These are phyloP conservation scores for Caracal caracal DNA, from an alignment of 2,113 vertebrate species.

Conservation along the genomic window DNA sequence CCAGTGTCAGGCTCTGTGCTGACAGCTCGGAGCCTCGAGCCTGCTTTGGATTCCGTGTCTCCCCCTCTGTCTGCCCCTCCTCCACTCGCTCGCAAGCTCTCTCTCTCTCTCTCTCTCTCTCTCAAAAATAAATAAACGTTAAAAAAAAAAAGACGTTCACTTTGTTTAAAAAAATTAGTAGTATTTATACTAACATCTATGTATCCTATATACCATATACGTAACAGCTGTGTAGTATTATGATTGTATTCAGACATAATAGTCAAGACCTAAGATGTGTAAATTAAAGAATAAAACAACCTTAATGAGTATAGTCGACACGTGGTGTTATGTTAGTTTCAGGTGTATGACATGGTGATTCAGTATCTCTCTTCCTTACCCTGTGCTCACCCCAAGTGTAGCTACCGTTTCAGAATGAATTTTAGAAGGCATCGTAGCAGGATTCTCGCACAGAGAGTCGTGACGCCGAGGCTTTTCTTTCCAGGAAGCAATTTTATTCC, in stretches of 20 bases:
- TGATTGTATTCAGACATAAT: not conserved
- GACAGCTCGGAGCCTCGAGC: no score
- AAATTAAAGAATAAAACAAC: not conserved
- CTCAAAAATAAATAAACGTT: no score
- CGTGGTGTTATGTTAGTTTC: not conserved
- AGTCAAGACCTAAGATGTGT: not conserved
- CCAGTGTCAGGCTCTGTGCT: no score
- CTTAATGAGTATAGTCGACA: not conserved
- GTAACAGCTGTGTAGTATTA: not conserved
- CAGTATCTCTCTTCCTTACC: not conserved
- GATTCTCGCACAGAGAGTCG: no score
- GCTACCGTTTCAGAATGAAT: not conserved
- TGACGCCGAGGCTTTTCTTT: no score
- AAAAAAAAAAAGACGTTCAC: no score
- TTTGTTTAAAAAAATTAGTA: not conserved
- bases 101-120: no score
- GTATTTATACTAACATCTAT: not conserved
- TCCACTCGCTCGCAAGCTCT: no score
- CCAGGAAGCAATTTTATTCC: no score
- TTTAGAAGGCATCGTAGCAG: not conserved
- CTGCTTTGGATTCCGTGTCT: no score
- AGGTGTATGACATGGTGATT: not conserved
- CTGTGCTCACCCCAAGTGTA: not conserved
- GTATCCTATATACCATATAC: not conserved
- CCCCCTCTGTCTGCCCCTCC: no score